phyloP scores from a whole-genome alignment of 2,888 invertebrate genomes.

The Dicroscelio sp. region DNA sequence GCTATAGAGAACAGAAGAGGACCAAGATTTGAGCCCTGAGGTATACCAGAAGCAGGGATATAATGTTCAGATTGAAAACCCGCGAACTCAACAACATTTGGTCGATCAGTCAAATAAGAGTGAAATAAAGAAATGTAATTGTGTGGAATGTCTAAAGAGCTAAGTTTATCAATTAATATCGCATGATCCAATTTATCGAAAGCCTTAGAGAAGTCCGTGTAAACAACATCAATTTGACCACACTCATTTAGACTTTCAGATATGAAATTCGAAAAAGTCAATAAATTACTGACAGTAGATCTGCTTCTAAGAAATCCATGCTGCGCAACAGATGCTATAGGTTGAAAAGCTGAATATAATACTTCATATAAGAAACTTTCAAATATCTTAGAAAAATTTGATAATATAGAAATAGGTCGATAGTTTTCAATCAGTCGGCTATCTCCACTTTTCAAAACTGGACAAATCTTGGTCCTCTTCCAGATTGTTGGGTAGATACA shows the following conservation, averaged over 20 bases:
- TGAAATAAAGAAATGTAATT: background rate
- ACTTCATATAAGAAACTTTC: background rate
- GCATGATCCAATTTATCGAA: constrained; percentile 1
- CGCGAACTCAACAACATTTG: background rate
- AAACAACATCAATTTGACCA: constrained; percentile 14
- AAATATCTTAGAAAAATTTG: background rate
- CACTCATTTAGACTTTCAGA: background rate
- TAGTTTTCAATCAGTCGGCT: background rate
- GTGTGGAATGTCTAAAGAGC: background rate
- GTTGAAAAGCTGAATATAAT: background rate
- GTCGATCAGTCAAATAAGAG: background rate
- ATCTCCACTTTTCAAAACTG: background rate
- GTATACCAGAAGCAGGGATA: background rate
- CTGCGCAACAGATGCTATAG: background rate
- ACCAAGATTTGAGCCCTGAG: background rate
- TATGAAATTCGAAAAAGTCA: background rate
- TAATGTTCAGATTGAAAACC: background rate
- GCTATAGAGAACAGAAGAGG: constrained; percentile 84
- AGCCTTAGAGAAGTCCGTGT: background rate
- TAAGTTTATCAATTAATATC: background rate
- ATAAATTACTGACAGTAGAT: background rate
- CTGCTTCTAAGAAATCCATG: constrained; percentile 5
- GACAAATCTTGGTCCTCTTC: constrained; percentile 3
- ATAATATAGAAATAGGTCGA: background rate
- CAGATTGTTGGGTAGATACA: background rate